Evolutionary conservation across 2,797 vertebrate genomes (phyloP).

Genomic region (Steatocranus sp.): DNA sequence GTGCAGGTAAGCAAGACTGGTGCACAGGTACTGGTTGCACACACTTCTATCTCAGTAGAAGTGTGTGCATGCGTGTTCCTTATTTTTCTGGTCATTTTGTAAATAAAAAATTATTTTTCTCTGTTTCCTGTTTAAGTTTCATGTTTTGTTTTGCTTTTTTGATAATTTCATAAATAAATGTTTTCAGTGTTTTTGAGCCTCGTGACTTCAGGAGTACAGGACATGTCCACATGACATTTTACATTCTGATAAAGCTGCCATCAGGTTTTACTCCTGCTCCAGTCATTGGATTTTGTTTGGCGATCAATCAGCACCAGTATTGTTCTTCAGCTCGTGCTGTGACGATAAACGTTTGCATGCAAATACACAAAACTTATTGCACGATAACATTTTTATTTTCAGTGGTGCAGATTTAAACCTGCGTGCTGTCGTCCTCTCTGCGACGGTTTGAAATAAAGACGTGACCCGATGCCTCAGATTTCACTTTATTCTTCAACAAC

Average conservation of each 20-base stretch:
- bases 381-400: neutral
- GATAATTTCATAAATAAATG: neutral
- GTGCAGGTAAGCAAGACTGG: neutral
- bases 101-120: rapidly evolving
- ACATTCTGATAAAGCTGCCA: neutral
- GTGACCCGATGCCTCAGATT: neutral
- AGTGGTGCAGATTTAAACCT: neutral
- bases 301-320: rapidly evolving
- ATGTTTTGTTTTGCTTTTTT: rapidly evolving
- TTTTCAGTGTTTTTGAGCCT: neutral
- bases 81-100: rapidly evolving
- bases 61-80: neutral
- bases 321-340: neutral
- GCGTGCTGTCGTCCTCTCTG: neutral
- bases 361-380: neutral
- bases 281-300: rapidly evolving
- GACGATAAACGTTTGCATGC: neutral
- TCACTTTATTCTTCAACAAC: neutral
- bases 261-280: neutral
- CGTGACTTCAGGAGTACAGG: rapidly evolving
- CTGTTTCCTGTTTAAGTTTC: neutral
- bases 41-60: no score
- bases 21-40: neutral
- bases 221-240: neutral
- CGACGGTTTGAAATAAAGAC: neutral